phyloP scores from a whole-genome alignment of 2,888 invertebrate species.

The Schrankia costaestrigalis region DNA sequence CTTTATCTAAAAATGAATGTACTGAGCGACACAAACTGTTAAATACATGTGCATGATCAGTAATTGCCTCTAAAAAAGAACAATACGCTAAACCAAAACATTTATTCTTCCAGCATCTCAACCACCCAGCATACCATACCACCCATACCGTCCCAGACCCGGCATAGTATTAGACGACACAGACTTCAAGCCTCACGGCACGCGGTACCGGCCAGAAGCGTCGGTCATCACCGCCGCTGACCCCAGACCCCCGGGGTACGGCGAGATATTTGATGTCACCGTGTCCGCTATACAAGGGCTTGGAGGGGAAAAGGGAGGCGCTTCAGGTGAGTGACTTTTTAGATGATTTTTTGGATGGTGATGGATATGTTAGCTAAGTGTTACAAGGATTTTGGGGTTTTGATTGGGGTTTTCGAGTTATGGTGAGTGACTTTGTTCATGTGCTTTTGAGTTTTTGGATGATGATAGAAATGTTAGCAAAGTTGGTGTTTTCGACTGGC shows the following conservation, averaged over 20 bases:
- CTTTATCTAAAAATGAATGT: too few relatives aligned
- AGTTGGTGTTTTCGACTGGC: too few relatives aligned
- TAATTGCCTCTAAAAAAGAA: neutral
- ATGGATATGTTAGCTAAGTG: too few relatives aligned
- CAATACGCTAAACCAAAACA: neutral
- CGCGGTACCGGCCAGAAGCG: constrained; percentile 54
- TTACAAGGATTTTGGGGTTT: too few relatives aligned
- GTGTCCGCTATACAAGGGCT: constrained; percentile 93
- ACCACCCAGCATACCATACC: constrained; percentile 72
- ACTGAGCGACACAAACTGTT: too few relatives aligned
- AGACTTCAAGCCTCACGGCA: constrained; percentile 86
- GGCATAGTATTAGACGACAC: constrained; percentile 93
- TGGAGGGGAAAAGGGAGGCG: constrained; percentile 80
- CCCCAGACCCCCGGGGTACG: constrained; percentile 74
- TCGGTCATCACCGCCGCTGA: constrained; percentile 74
- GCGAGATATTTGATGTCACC: constrained; percentile 93
- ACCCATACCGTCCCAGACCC: constrained; percentile 88
- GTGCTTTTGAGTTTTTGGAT: too few relatives aligned
- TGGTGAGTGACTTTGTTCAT: too few relatives aligned
- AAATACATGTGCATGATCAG: neutral
- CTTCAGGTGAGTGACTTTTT: constrained; percentile 46
- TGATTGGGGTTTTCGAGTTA: too few relatives aligned
- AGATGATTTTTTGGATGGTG: neutral
- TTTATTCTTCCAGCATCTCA: constrained; percentile 50
- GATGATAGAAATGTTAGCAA: too few relatives aligned